phyloP scores from a whole-genome alignment of 1,140 invertebrate species.

The Drosophila santomea region DNA sequence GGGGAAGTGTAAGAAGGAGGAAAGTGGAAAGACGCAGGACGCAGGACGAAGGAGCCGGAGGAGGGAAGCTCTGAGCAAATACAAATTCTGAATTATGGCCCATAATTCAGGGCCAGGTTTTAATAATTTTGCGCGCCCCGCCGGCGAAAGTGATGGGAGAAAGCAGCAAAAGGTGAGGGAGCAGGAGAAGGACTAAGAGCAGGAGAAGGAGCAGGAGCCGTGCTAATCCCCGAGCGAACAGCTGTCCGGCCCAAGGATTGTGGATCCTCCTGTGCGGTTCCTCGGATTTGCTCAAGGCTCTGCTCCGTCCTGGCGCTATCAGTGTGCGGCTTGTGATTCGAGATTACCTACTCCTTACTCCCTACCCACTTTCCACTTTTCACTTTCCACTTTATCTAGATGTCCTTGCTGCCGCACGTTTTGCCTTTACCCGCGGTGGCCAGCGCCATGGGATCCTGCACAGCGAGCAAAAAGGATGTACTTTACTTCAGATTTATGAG shows the following conservation, averaged over 20 bases:
- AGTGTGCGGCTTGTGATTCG: slow-evolving; percentile 57
- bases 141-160: slow-evolving; percentile 8
- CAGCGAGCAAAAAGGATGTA: slow-evolving; percentile 2
- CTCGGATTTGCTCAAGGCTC: neutral
- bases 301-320: slow-evolving; percentile 51
- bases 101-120: slow-evolving; percentile 60
- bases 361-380: slow-evolving; percentile 55
- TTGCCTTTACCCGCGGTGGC: neutral
- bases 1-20: neutral
- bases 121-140: slow-evolving; percentile 39
- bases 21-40: neutral
- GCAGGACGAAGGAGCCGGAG: neutral
- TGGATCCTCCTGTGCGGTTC: slow-evolving; percentile 20
- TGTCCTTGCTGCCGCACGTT: slow-evolving; percentile 61
- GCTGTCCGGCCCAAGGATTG: slow-evolving; percentile 54
- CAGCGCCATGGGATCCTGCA: slow-evolving; percentile 5
- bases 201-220: slow-evolving; percentile 12
- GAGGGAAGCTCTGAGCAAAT: slow-evolving; percentile 30
- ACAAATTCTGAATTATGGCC: slow-evolving; percentile 62
- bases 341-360: slow-evolving; percentile 49
- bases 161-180: neutral
- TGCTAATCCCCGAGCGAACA: slow-evolving; percentile 59
- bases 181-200: neutral
- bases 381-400: slow-evolving; percentile 57
- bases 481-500: no score